phyloP scores from a whole-genome alignment of 2,113 vertebrate genomes.

The Opisthocomus hoazin region DNA sequence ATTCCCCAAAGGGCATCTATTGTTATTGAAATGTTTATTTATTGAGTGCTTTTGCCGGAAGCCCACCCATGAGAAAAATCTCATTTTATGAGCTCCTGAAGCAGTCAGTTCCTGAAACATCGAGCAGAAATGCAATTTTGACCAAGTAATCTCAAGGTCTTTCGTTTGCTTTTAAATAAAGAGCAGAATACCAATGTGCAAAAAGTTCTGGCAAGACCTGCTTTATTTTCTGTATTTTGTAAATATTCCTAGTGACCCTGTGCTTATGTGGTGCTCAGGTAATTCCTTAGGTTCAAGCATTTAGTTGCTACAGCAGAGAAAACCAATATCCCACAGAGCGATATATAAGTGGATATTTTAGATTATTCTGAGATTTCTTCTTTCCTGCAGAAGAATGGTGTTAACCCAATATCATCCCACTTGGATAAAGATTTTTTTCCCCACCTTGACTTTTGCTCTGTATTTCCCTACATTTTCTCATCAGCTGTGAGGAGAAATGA shows the following conservation, averaged over 20 bases:
- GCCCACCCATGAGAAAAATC: conserved; percentile 18
- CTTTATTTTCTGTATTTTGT: neutral
- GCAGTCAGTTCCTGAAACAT: conserved; percentile 42
- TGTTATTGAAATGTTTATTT: conserved; percentile 65
- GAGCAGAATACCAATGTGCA: neutral
- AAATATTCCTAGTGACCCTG: neutral
- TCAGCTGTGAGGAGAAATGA: neutral
- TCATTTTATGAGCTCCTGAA: conserved; percentile 52
- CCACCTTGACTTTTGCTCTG: neutral
- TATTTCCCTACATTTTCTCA: neutral
- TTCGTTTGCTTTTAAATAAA: conserved; percentile 38
- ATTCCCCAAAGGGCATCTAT: conserved; percentile 16
- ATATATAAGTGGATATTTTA: neutral
- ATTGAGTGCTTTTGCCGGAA: conserved; percentile 37
- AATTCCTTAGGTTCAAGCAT: neutral
- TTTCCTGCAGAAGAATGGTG: neutral
- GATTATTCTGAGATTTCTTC: neutral
- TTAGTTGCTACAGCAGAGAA: neutral
- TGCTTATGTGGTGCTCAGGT: neutral
- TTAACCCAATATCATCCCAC: neutral
- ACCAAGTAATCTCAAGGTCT: conserved; percentile 23
- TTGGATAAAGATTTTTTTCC: neutral
- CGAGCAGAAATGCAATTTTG: conserved; percentile 31
- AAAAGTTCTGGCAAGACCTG: neutral
- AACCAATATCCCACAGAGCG: neutral